Evolutionary conservation across 2,113 vertebrate species (phyloP), one percentile per base, ranked within the genome.

Genomic region (Arvicanthis niloticus): DNA sequence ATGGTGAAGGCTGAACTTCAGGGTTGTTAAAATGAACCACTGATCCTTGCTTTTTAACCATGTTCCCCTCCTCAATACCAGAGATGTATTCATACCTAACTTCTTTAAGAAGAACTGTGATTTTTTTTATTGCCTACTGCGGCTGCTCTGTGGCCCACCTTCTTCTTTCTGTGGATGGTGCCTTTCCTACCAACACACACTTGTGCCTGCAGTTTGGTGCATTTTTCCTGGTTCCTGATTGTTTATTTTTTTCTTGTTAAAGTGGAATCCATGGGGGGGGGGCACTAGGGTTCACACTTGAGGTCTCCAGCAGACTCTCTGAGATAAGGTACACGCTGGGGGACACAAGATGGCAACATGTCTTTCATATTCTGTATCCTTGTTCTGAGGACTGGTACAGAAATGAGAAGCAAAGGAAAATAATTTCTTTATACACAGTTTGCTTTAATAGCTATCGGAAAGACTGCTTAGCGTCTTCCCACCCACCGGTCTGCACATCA

Each of bases 401-500:
- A 92, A 80, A 82, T 12, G 10, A 6, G 17, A 95, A 67, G 76
- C 12, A 21, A 80, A 80, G 81, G 51, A 92, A 84, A 93, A 31
- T 4, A 1, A 70, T 84, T 89, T 90, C 82, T 94, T 92, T 95
- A 31, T 96, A 92, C 76, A 82, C 4, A 22, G 81, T 89, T 86
- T 81, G 19, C 68, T 95, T 96, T 92, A 93, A 87, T 75, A 89
- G 86, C 67, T 88, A 92, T 91, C 68, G 12, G 60, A 75, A 73
- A 70, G 70, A 91, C 22, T 72, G 29, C 70, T 91, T 53, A 26
- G 53, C 70, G 48, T 87, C 70, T 42, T 96, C 8, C 75, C 26
- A 31, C 16, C 29, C 8, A 76, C 45, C 77, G 17, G 42, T 73
- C 94, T 60, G 45, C 88, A 78, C 73, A 60, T 31, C 87, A 78